A percentile compares a stretch with the other conserved stretches of the same genome.
Conservation (phyloP, 2,797 vertebrate genomes). For the Amblyraja radiata region DNA sequence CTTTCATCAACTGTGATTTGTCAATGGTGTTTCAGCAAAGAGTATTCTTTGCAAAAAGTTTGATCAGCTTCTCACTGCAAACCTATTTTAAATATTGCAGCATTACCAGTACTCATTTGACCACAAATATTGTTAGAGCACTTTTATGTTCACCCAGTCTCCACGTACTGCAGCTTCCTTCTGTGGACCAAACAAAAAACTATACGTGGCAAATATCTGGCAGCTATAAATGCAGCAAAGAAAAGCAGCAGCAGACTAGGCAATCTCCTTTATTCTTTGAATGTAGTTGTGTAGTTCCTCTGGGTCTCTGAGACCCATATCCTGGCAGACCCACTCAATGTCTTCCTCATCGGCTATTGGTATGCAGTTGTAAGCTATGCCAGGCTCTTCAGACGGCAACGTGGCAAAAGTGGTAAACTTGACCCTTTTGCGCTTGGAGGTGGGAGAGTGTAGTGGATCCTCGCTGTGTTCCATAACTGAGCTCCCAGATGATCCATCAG, state of each 20-base stretch:
- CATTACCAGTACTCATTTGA: neutral
- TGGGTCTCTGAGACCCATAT: constrained; percentile 87
- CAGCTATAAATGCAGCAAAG: constrained; percentile 23
- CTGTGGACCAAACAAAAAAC: constrained; percentile 28
- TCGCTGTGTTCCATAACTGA: constrained; percentile 75
- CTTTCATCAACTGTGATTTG: neutral
- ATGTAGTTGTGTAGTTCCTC: constrained; percentile 90
- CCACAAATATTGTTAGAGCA: neutral
- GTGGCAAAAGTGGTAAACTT: constrained; percentile 97
- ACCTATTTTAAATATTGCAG: neutral
- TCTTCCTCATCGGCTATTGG: constrained; percentile 90
- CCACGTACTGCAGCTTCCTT: neutral
- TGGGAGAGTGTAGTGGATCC: constrained; percentile 84
- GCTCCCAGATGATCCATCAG: constrained; percentile 59
- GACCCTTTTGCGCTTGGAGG: constrained; percentile 92
- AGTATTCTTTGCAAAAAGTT: constrained; percentile 10
- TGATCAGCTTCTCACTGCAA: constrained; percentile 29
- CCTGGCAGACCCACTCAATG: constrained; percentile 94
- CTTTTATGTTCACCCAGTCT: neutral
- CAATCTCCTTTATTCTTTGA: constrained; percentile 95
- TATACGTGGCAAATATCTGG: constrained; percentile 26
- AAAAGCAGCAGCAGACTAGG: constrained; percentile 54
- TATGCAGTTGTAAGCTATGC: constrained; percentile 88
- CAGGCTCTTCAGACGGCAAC: constrained; percentile 77
- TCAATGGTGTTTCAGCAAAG: neutral